Evolutionary conservation across 2,113 vertebrate genomes (phyloP).

Genomic region (Crotalus viridis): DNA sequence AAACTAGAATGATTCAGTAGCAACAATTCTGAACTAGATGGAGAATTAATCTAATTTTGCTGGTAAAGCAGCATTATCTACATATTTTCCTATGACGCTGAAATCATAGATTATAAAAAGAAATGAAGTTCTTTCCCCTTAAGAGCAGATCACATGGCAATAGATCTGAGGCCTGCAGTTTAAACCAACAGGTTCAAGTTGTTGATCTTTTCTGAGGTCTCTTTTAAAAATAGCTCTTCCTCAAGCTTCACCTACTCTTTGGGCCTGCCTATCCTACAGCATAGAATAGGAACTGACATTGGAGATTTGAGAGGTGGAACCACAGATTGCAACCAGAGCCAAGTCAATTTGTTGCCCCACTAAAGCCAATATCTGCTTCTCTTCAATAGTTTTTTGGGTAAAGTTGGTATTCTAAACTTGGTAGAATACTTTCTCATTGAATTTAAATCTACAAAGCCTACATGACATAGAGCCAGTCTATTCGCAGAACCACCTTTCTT

Average conservation of each 20-base stretch:
- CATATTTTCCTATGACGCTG: not conserved
- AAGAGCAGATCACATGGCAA: not conserved
- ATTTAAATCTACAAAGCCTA: not conserved
- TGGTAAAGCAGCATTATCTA: not conserved
- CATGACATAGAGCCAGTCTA: not conserved
- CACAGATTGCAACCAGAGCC: not conserved
- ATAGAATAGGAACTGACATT: not conserved
- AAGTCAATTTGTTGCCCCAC: not conserved
- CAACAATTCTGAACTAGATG: not conserved
- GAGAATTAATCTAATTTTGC: not conserved
- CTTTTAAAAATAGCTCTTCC: constrained; percentile 1
- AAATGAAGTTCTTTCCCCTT: not conserved
- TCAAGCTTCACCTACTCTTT: not conserved
- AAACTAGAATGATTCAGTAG: not conserved
- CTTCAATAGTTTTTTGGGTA: not conserved
- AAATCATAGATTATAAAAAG: not conserved
- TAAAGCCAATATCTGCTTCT: not conserved
- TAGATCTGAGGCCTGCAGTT: not conserved
- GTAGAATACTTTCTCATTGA: not conserved
- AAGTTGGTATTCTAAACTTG: not conserved
- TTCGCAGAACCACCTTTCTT: not conserved
- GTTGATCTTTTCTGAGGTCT: not conserved
- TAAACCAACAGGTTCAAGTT: constrained; percentile 6
- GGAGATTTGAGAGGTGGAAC: not conserved
- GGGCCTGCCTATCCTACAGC: not conserved